Conservation (phyloP, 1,140 invertebrate genomes). For the Acromyrmex charruanus region DNA sequence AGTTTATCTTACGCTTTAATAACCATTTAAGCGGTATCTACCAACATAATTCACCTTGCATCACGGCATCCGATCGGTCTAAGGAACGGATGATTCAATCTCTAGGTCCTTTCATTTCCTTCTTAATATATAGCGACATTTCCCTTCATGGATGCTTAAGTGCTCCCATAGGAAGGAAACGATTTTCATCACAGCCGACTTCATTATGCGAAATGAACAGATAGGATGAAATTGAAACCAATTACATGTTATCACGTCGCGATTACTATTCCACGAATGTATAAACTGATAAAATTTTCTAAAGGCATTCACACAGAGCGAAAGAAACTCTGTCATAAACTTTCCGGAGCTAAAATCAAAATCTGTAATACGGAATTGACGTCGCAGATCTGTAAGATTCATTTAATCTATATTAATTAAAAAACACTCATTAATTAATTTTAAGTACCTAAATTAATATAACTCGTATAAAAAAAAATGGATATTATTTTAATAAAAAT, state of each 20-base stretch:
- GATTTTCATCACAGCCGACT: conserved; percentile 48
- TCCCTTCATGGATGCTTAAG: conserved; percentile 46
- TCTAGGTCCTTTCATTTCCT: conserved; percentile 53
- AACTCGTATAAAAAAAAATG: too few species aligned
- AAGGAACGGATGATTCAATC: conserved; percentile 45
- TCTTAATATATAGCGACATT: conserved; percentile 53
- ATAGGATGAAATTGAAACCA: conserved; percentile 26
- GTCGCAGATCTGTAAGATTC: too few species aligned
- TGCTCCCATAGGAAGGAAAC: conserved; percentile 44
- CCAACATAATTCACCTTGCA: neutral
- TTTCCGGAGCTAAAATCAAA: too few species aligned
- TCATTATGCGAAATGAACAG: conserved; percentile 60
- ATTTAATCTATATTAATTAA: too few species aligned
- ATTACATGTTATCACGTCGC: conserved; percentile 11
- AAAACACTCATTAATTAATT: too few species aligned
- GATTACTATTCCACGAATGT: conserved; percentile 29
- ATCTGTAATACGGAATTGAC: too few species aligned
- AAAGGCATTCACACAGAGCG: neutral
- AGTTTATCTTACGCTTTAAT: conserved; percentile 33
- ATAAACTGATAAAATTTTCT: conserved; percentile 15
- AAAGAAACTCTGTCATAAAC: neutral
- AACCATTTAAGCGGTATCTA: conserved; percentile 23
- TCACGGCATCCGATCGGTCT: conserved; percentile 38
- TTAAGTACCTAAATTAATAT: too few species aligned
- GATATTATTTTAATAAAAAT: too few species aligned